Conservation (phyloP, 2,797 vertebrate species). For the Antennarius maculatus region DNA sequence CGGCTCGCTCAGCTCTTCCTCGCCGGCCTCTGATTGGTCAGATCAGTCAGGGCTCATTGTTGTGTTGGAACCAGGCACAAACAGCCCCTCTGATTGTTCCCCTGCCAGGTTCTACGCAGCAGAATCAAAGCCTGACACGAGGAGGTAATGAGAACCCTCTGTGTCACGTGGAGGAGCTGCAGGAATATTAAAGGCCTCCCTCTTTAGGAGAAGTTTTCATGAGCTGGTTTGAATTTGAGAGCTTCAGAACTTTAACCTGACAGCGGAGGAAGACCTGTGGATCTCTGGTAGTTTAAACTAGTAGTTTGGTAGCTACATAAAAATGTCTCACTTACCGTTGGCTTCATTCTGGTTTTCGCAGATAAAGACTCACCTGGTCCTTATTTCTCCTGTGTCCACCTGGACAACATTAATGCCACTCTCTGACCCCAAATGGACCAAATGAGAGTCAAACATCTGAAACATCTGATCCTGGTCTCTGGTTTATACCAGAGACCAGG, state of each 20-base stretch:
- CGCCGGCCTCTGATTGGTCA: constrained; percentile 1
- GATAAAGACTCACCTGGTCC: constrained; percentile 15
- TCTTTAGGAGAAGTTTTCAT: constrained; percentile 69
- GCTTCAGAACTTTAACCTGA: constrained; percentile 30
- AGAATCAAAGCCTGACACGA: constrained; percentile 69
- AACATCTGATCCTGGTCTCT: constrained; percentile 26
- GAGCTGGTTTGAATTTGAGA: constrained; percentile 70
- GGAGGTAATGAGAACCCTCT: constrained; percentile 75
- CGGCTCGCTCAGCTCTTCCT: constrained; percentile 15
- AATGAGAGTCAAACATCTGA: constrained; percentile 46
- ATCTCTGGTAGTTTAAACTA: background rate
- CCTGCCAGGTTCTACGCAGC: constrained; percentile 66
- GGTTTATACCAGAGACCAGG: background rate
- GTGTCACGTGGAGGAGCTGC: constrained; percentile 59
- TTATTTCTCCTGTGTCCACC: constrained; percentile 45
- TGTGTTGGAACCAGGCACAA: constrained; percentile 51
- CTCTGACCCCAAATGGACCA: constrained; percentile 46
- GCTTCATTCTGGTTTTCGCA: constrained; percentile 28
- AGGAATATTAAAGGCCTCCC: constrained; percentile 66
- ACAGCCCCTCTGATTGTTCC: constrained; percentile 62
- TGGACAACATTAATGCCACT: constrained; percentile 33
- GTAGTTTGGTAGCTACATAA: no score
- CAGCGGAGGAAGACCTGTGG: constrained; percentile 18
- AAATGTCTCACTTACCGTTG: background rate
- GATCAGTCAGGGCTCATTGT: constrained; percentile 34